Percentiles rank a stretch among this genome's conserved stretches.
phyloP scores from a whole-genome alignment of 2,113 vertebrate genomes.

The Hirundichthys speculiger region DNA sequence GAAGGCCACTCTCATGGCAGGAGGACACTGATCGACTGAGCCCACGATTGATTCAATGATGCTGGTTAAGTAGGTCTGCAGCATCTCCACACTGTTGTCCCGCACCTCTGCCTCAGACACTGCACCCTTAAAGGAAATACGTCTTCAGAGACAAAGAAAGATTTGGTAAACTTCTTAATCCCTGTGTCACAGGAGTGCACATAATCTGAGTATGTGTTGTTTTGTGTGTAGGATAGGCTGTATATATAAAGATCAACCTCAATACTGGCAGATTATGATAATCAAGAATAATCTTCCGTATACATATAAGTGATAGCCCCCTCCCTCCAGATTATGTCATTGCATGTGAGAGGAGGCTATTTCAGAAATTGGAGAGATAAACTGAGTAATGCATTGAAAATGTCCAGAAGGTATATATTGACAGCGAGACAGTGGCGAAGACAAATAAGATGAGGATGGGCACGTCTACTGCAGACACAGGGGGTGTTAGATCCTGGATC shows the following conservation, averaged over 20 bases:
- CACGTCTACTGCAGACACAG: constrained; percentile 29
- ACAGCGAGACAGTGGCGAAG: constrained; percentile 2
- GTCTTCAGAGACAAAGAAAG: constrained; percentile 73
- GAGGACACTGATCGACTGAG: constrained; percentile 86
- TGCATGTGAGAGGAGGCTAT: constrained; percentile 9
- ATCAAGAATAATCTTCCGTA: background rate
- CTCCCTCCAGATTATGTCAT: constrained; percentile 10
- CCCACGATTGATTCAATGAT: constrained; percentile 85
- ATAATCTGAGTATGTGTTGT: background rate
- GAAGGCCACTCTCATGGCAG: constrained; percentile 87
- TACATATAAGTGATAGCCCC: background rate
- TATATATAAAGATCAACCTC: background rate
- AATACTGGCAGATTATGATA: background rate
- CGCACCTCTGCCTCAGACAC: constrained; percentile 83
- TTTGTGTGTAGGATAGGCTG: background rate
- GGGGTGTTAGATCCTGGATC: constrained; percentile 49
- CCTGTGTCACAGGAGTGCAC: background rate
- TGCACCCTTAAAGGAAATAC: constrained; percentile 89
- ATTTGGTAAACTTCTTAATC: constrained; percentile 8
- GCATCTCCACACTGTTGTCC: constrained; percentile 90
- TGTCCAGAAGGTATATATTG: constrained; percentile 10
- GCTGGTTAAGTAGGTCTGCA: constrained; percentile 86
- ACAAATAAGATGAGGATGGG: constrained; percentile 33
- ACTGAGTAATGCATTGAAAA: background rate
- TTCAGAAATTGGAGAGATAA: background rate